phyloP scores from a whole-genome alignment of 2,113 vertebrate genomes.

The Tor tambroides region DNA sequence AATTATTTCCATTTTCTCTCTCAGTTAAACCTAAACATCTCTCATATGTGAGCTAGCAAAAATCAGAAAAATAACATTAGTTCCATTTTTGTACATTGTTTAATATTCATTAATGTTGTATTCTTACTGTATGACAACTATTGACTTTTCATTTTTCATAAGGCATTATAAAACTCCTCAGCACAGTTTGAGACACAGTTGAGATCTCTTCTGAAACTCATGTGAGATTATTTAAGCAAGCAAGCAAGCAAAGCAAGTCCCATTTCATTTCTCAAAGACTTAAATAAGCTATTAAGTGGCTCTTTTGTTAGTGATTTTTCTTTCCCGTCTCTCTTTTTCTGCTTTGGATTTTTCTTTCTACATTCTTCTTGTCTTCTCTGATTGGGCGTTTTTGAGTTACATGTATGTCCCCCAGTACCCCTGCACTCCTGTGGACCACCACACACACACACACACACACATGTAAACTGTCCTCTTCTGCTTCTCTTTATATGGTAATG shows the following conservation, averaged over 20 bases:
- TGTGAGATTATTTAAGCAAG: no score
- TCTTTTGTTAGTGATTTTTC: background rate
- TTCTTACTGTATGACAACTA: background rate
- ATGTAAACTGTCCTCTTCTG: conserved; percentile 1
- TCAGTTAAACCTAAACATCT: background rate
- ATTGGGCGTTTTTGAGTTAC: background rate
- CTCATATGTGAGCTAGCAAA: background rate
- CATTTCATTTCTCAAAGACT: no score
- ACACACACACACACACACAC: conserved; percentile 31
- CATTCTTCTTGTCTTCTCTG: background rate
- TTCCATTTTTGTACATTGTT: background rate
- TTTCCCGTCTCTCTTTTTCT: background rate
- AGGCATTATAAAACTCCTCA: background rate
- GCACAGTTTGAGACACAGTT: background rate
- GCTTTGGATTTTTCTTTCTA: background rate
- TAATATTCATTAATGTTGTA: background rate
- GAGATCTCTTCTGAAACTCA: no score
- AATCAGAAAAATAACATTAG: background rate
- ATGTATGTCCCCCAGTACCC: conserved; percentile 25
- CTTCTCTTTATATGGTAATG: conserved; percentile 57
- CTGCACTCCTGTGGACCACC: conserved; percentile 9
- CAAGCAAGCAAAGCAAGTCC: no score
- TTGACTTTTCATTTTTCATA: background rate
- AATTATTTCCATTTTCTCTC: background rate
- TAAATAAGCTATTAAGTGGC: background rate